Conservation (phyloP, 1,140 invertebrate genomes). For the Centruroides vittatus region DNA sequence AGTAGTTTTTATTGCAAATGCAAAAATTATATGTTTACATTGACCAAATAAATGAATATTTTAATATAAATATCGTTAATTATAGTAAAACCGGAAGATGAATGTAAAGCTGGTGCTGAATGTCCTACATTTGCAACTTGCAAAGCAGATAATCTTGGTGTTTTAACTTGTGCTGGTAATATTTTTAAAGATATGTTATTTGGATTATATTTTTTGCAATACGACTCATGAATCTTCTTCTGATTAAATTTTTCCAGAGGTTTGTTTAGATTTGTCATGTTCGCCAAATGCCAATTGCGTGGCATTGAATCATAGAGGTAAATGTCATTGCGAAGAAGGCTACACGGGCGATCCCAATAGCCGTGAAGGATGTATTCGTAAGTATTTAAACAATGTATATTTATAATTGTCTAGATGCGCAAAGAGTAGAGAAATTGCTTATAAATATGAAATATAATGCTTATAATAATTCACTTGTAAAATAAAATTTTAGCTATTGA, state of each 20-base stretch:
- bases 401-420: background rate
- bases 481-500: conserved; percentile 12
- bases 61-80: no score
- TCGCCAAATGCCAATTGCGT: conserved; percentile 65
- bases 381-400: conserved; percentile 2
- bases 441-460: background rate
- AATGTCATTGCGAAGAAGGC: conserved; percentile 62
- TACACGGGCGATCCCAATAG: conserved; percentile 77
- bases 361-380: conserved; percentile 56
- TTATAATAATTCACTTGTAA: background rate
- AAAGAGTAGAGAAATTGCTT: background rate
- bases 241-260: conserved; percentile 26
- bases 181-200: background rate
- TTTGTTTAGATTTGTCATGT: conserved; percentile 64
- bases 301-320: conserved; percentile 43
- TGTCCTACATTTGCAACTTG: conserved; percentile 33
- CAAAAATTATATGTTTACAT: no score
- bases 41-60: no score
- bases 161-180: conserved; percentile 52
- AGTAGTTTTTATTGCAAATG: background rate
- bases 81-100: conserved; percentile 11
- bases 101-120: conserved; percentile 15
- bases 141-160: conserved; percentile 61
- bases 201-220: no score
- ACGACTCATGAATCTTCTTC: no score